Conservation (phyloP, 2,888 invertebrate genomes). For the Mythimna lalbum region DNA sequence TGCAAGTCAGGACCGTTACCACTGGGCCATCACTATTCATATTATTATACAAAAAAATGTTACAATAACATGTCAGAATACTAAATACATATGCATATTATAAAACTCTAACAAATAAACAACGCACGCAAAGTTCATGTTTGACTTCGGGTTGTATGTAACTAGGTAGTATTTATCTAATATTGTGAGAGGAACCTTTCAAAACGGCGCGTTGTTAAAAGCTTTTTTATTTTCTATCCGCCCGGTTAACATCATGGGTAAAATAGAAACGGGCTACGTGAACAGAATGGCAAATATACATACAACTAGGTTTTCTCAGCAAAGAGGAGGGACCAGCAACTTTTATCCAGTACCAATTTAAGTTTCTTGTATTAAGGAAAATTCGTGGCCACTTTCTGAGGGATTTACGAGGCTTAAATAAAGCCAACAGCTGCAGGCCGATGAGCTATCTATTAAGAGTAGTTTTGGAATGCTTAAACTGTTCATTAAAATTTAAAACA, state of each 20-base stretch:
- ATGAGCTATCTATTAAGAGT: conserved; percentile 4
- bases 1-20: too few species aligned
- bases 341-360: conserved; percentile 26
- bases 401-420: conserved; percentile 8
- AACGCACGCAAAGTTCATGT: neutral
- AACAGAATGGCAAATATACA: conserved; percentile 11
- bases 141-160: neutral
- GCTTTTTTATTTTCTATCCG: conserved; percentile 30
- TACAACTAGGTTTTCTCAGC: neutral
- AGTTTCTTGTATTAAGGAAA: neutral
- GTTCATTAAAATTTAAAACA: too few species aligned
- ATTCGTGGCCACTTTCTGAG: conserved; percentile 3
- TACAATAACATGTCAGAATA: too few species aligned
- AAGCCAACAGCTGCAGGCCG: neutral
- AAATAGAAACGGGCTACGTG: conserved; percentile 31
- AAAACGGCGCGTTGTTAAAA: conserved; percentile 25
- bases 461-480: too few species aligned
- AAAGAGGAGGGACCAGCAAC: conserved; percentile 11
- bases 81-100: too few species aligned
- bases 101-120: too few species aligned
- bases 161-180: conserved; percentile 18
- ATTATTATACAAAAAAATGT: too few species aligned
- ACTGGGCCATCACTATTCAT: too few species aligned
- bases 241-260: conserved; percentile 15
- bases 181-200: conserved; percentile 27